Conservation (phyloP, 2,797 vertebrate genomes). For the Melanotaenia maccullochi region DNA sequence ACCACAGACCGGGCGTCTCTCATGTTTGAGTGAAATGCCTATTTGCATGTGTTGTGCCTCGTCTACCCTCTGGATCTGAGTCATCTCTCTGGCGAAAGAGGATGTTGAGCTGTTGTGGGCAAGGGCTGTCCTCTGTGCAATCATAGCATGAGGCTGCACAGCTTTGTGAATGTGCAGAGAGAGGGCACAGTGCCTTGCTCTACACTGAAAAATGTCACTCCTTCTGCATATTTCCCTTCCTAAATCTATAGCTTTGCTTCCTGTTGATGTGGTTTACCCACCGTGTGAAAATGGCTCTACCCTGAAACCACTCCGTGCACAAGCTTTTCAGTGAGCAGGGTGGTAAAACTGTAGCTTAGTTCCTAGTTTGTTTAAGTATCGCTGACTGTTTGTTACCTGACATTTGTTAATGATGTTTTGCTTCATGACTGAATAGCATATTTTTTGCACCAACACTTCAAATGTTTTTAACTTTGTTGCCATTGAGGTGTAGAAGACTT, state of each 20-base stretch:
- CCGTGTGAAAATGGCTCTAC: slow-evolving; percentile 49
- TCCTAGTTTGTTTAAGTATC: slow-evolving; percentile 61
- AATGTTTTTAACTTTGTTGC: slow-evolving; percentile 71
- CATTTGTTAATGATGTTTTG: slow-evolving; percentile 70
- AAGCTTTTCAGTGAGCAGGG: slow-evolving; percentile 60
- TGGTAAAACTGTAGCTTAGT: slow-evolving; percentile 55
- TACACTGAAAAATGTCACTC: slow-evolving; percentile 12
- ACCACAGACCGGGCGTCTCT: slow-evolving; percentile 38
- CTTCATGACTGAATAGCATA: slow-evolving; percentile 67
- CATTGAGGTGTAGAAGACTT: slow-evolving; percentile 70
- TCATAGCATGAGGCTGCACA: slow-evolving; percentile 34
- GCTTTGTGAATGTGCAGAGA: slow-evolving; percentile 31
- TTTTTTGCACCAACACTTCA: slow-evolving; percentile 73
- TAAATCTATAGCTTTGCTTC: slow-evolving; percentile 50
- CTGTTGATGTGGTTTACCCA: slow-evolving; percentile 72
- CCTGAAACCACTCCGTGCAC: slow-evolving; percentile 51
- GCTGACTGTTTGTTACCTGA: slow-evolving; percentile 70
- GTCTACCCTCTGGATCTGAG: slow-evolving; percentile 68
- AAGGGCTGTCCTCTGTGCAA: slow-evolving; percentile 46
- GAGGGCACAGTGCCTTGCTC: slow-evolving; percentile 25
- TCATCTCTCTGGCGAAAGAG: slow-evolving; percentile 59
- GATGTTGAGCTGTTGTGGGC: slow-evolving; percentile 44
- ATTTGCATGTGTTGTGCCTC: slow-evolving; percentile 45
- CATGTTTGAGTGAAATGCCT: slow-evolving; percentile 47
- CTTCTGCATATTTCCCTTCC: slow-evolving; percentile 51